These are phyloP conservation scores for Spea bombifrons DNA, from an alignment of 2,113 vertebrate genomes.

Conservation along the genomic window DNA sequence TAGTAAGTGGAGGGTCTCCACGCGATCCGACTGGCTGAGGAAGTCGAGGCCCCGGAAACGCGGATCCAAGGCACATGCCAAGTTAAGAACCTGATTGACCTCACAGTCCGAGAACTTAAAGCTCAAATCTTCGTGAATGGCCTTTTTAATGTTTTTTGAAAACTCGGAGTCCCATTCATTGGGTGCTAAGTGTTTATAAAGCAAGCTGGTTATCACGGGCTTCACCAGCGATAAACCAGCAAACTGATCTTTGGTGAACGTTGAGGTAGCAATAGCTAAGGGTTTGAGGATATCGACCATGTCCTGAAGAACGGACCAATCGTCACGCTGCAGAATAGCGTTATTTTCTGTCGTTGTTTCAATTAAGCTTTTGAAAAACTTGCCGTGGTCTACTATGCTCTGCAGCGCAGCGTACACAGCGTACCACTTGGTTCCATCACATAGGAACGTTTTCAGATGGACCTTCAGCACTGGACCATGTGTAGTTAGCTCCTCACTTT, in stretches of 20 bases:
- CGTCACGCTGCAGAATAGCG: constrained; percentile 39
- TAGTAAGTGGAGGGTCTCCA: constrained; percentile 61
- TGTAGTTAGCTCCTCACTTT: constrained; percentile 19
- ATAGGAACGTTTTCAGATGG: constrained; percentile 40
- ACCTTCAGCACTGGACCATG: constrained; percentile 43
- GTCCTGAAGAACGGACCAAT: constrained; percentile 67
- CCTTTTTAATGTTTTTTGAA: constrained; percentile 60
- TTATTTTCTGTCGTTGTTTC: constrained; percentile 32
- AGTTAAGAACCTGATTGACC: constrained; percentile 61
- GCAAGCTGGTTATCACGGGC: constrained; percentile 67
- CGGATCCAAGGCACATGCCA: constrained; percentile 70
- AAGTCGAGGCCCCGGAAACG: constrained; percentile 70
- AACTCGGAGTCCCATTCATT: constrained; percentile 57
- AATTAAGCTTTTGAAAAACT: constrained; percentile 39
- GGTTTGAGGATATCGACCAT: constrained; percentile 65
- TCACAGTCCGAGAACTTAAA: constrained; percentile 56
- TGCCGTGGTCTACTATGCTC: constrained; percentile 47
- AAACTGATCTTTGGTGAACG: constrained; percentile 66
- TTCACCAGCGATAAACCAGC: constrained; percentile 67
- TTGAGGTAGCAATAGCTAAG: constrained; percentile 67
- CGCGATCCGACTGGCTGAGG: constrained; percentile 63
- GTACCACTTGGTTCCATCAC: constrained; percentile 50
- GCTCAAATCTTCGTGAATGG: constrained; percentile 57
- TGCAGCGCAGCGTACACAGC: constrained; percentile 44
- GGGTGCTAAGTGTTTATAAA: constrained; percentile 64